A percentile compares a stretch with the other conserved stretches of the same genome.
Conservation (phyloP, 1,140 invertebrate species). For the Plodia interpunctella region DNA sequence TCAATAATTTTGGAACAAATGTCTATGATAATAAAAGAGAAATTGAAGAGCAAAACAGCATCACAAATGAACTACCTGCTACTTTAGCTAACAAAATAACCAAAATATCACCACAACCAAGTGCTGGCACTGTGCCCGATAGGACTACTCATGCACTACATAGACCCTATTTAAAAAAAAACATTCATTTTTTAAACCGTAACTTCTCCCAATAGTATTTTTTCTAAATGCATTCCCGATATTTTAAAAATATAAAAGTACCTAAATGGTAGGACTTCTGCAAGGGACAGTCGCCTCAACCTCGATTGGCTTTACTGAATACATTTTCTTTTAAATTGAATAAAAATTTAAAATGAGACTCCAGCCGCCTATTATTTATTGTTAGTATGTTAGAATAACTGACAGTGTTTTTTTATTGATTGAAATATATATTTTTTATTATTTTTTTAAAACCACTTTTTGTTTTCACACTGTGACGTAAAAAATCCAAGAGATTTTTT, state of each 20-base stretch:
- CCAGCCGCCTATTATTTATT: too few species aligned
- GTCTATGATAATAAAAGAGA: constrained; percentile 61
- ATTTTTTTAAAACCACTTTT: too few species aligned
- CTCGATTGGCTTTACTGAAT: too few species aligned
- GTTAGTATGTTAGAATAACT: too few species aligned
- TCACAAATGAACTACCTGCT: constrained; percentile 51
- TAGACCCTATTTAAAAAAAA: constrained; percentile 9
- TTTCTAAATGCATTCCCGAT: constrained; percentile 5
- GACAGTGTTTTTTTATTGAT: too few species aligned
- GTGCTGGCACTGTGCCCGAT: constrained; percentile 61
- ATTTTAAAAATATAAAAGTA: background rate
- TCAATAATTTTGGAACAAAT: constrained; percentile 25
- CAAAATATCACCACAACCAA: constrained; percentile 69
- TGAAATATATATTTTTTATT: too few species aligned
- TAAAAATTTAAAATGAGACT: too few species aligned
- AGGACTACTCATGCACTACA: constrained; percentile 68
- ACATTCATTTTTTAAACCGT: constrained; percentile 6
- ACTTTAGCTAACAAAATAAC: constrained; percentile 35
- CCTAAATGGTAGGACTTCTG: background rate
- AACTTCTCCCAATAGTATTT: background rate
- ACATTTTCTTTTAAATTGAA: too few species aligned
- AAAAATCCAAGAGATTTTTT: too few species aligned
- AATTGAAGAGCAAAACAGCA: constrained; percentile 62
- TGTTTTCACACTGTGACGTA: too few species aligned
- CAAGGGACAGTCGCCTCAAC: background rate